A percentile compares a stretch with the other conserved stretches of the same genome.
Evolutionary conservation across 1,140 invertebrate genomes (phyloP).

Genomic region (Leptinotarsa undecemlineata): DNA sequence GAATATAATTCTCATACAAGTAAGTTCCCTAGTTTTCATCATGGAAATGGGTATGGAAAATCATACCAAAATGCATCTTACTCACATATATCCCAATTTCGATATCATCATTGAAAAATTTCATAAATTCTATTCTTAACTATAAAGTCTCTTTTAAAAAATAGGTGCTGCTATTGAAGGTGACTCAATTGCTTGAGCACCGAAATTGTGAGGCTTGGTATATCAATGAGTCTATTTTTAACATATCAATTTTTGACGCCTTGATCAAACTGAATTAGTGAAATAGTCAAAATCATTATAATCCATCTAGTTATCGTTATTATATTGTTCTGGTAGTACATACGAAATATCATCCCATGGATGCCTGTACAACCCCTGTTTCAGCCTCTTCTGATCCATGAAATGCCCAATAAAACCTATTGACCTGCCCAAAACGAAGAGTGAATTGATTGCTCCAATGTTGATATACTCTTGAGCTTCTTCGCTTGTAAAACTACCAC

Average conservation of each 20-base stretch:
- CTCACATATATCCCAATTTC: not conserved
- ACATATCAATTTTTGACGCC: not conserved
- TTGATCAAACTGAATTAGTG: not conserved
- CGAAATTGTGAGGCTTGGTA: not conserved
- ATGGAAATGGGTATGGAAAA: not conserved
- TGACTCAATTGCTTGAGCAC: not conserved
- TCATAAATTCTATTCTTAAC: not conserved
- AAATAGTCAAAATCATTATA: not conserved
- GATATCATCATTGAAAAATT: not conserved
- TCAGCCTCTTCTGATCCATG: constrained; percentile 97
- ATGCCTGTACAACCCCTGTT: constrained; percentile 98
- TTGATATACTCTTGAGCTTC: constrained; percentile 98
- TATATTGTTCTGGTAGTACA: constrained; percentile 80
- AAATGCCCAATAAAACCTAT: constrained; percentile 99
- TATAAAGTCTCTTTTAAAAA: not conserved
- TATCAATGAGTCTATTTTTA: not conserved
- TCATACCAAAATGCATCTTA: not conserved
- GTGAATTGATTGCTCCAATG: constrained; percentile 96
- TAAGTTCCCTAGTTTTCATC: not conserved
- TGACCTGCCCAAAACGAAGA: constrained; percentile 96
- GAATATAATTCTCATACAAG: constrained; percentile 2
- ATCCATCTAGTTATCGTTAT: constrained; percentile 37
- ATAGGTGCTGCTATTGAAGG: not conserved
- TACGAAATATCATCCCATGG: constrained; percentile 99
- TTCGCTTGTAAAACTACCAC: constrained; percentile 93